phyloP scores from a whole-genome alignment of 53 echinoderm and acorn worm species.

The Temnopleurus reevesii region DNA sequence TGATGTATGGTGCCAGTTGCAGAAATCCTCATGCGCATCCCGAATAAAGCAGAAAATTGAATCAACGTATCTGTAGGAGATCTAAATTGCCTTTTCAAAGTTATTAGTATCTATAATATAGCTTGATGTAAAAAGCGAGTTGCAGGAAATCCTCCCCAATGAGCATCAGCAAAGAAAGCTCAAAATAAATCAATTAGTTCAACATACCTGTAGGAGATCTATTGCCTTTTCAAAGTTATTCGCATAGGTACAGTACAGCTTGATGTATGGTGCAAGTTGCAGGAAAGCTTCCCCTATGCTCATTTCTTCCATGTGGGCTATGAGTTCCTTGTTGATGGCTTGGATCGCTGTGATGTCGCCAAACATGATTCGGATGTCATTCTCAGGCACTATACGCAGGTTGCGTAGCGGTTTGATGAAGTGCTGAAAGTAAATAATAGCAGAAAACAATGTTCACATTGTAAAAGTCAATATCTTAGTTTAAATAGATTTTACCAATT shows the following conservation, averaged over 20 bases:
- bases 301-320: constrained; percentile 87
- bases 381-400: constrained; percentile 73
- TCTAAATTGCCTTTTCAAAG: neutral
- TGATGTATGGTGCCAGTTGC: constrained; percentile 86
- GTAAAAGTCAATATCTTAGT: too few relatives aligned
- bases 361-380: constrained; percentile 80
- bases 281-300: constrained; percentile 84
- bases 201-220: constrained; percentile 76
- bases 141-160: constrained; percentile 84
- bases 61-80: too few relatives aligned
- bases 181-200: neutral
- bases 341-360: constrained; percentile 85
- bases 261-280: constrained; percentile 86
- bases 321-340: constrained; percentile 88
- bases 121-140: constrained; percentile 84
- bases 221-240: constrained; percentile 95
- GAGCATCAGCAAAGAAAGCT: constrained; percentile 54
- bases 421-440: constrained; percentile 46
- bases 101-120: constrained; percentile 69
- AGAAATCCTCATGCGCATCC: too few relatives aligned
- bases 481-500: too few relatives aligned
- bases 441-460: neutral
- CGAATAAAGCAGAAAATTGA: too few relatives aligned
- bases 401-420: constrained; percentile 74
- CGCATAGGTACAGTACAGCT: constrained; percentile 90